Evolutionary conservation across 2,797 vertebrate genomes (phyloP), one percentile per base, ranked within the genome.

Genomic region (Propithecus perrieri): DNA sequence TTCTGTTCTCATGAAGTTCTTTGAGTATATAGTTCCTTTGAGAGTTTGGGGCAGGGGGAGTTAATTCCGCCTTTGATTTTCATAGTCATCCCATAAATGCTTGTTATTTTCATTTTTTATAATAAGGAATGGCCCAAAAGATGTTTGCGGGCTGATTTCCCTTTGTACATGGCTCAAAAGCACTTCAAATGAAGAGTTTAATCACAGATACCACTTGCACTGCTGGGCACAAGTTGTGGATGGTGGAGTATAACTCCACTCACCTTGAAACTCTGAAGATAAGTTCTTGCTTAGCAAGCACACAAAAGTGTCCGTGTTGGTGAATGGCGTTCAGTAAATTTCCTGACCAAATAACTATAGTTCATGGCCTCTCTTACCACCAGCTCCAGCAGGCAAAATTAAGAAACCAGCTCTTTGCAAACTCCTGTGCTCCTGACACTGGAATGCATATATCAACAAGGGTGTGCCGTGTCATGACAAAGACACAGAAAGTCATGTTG

Each of bases 31-130:
- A n/a, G 3, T 17, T 76, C 24, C 33, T 71, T 69, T 65, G 50
- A 71, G 13, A 48, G 0, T 65, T 50, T 50, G 8, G 7, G 2
- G 0, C 3, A 1, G 1, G 18, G 28, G 2, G 15, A 53, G 11
- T 35, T 72, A 74, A 53, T 67, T 55, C 9, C 26, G 71, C 48
- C 35, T 15, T 72, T 81, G 38, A 63, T 10, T 75, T 87, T n/a
- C 4, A 71, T 13, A 28, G n/a, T 24, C 17, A 63, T 46, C 12
- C 5, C 33, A 74, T 26, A 65, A 63, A 63, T 14, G 6, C 3
- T 26, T 86, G 30, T 26, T 78, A 5, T 30, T 85, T 95, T 80
- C 35, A 53, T 35, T 81, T 91, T 24, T 30, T 35, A n/a, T 8
- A 33, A 24, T 13, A 72, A 86, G 53, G 35, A 72, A 35, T 63